Evolutionary conservation across 1,140 invertebrate genomes (phyloP).

Genomic region (Myzus persicae): DNA sequence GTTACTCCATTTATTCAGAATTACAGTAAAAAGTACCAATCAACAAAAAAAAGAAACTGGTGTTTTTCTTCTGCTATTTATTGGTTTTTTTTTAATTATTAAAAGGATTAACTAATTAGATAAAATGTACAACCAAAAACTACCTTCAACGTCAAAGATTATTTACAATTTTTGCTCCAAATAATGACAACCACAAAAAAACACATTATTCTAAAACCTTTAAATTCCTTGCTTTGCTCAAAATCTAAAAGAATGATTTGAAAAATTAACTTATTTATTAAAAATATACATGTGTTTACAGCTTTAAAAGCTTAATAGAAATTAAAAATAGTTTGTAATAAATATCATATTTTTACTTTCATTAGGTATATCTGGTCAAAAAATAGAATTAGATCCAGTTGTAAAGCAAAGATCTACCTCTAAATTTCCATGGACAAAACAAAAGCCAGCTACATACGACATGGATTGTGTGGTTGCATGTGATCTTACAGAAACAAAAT

Average conservation of each 20-base stretch:
- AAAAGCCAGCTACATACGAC: slow-evolving; percentile 77
- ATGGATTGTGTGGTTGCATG: slow-evolving; percentile 88
- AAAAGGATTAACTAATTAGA: neutral
- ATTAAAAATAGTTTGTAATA: neutral
- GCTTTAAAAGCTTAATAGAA: neutral
- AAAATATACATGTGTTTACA: too few species aligned
- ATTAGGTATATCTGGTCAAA: slow-evolving; percentile 83
- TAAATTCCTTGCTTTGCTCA: neutral
- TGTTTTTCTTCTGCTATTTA: too few species aligned
- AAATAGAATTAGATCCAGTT: slow-evolving; percentile 89
- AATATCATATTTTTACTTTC: slow-evolving; percentile 42
- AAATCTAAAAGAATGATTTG: neutral
- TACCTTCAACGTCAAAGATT: neutral
- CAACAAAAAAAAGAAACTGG: neutral
- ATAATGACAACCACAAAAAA: neutral
- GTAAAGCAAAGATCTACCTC: slow-evolving; percentile 71
- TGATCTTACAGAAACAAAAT: slow-evolving; percentile 77
- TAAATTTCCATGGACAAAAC: slow-evolving; percentile 76
- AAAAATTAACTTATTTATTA: neutral
- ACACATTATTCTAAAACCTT: neutral
- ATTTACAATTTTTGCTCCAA: neutral
- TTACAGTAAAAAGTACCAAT: neutral
- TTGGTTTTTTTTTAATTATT: neutral
- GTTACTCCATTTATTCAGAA: neutral
- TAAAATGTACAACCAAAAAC: neutral